Conservation (phyloP, 1,140 invertebrate genomes). For the Atta texana region DNA sequence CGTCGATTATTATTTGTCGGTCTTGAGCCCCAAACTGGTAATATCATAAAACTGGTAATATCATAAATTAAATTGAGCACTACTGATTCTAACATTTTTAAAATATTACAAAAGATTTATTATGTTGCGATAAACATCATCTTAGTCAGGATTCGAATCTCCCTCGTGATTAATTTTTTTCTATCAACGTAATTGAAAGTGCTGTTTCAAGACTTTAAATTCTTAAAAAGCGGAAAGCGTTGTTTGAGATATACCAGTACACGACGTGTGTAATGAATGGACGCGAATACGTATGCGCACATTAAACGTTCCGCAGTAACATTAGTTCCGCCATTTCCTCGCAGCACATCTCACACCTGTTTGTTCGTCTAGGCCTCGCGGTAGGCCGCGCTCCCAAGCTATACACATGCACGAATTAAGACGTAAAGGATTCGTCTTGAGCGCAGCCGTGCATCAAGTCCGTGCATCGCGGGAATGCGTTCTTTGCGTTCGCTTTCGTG, state of each 20-base stretch:
- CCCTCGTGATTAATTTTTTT: neutral
- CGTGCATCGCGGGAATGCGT: conserved; percentile 9
- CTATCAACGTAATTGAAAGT: neutral
- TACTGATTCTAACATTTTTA: too few species aligned
- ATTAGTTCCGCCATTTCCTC: conserved; percentile 58
- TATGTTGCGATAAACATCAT: too few species aligned
- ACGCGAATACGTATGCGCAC: conserved; percentile 25
- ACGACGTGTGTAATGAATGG: conserved; percentile 33
- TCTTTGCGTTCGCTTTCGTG: conserved; percentile 52
- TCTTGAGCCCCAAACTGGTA: too few species aligned
- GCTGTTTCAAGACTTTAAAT: neutral
- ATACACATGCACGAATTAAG: conserved; percentile 42
- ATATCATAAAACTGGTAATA: too few species aligned
- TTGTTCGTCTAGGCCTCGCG: conserved; percentile 28
- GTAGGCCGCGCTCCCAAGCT: neutral
- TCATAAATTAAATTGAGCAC: too few species aligned
- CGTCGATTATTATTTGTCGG: too few species aligned
- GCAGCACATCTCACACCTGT: conserved; percentile 49
- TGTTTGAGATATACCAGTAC: neutral
- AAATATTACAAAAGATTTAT: too few species aligned
- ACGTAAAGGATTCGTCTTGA: conserved; percentile 22
- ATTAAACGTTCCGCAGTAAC: conserved; percentile 47
- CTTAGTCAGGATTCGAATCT: too few species aligned
- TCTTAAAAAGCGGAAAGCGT: neutral
- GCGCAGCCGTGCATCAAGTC: conserved; percentile 20